These are phyloP conservation scores for Betta splendens DNA, from an alignment of 2,797 vertebrate genomes.

Conservation along the genomic window DNA sequence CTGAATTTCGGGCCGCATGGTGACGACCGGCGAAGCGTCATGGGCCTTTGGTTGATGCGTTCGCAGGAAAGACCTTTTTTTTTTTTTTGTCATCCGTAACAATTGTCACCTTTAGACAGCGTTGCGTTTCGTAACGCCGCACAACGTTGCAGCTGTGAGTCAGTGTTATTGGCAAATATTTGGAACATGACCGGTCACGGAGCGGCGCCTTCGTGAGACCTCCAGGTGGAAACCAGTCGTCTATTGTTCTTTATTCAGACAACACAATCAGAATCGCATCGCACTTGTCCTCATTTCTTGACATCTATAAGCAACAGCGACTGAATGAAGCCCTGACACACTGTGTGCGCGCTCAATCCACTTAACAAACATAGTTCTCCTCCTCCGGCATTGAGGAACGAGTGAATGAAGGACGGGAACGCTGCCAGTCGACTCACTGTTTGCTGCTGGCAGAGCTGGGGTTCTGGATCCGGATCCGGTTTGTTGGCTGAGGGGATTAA, in stretches of 20 bases:
- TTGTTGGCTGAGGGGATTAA: slow-evolving; percentile 54
- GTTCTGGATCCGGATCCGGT: slow-evolving; percentile 36
- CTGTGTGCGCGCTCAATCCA: slow-evolving; percentile 27
- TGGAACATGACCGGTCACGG: slow-evolving; percentile 10
- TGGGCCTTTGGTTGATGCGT: too few relatives aligned
- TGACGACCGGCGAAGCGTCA: too few relatives aligned
- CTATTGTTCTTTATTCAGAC: slow-evolving; percentile 30
- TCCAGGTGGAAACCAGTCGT: neutral
- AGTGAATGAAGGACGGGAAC: slow-evolving; percentile 23
- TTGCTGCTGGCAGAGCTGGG: slow-evolving; percentile 28
- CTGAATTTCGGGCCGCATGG: too few relatives aligned
- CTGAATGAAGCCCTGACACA: slow-evolving; percentile 28
- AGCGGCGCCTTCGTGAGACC: slow-evolving; percentile 8
- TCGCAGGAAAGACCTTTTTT: slow-evolving; percentile 10
- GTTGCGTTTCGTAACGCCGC: too few relatives aligned
- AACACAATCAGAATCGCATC: slow-evolving; percentile 39
- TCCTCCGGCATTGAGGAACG: slow-evolving; percentile 24
- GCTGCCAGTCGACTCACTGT: slow-evolving; percentile 4
- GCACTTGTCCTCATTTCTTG: slow-evolving; percentile 11
- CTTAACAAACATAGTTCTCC: slow-evolving; percentile 21
- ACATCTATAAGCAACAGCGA: too few relatives aligned
- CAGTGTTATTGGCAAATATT: slow-evolving; percentile 25
- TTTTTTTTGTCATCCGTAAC: slow-evolving; percentile 3
- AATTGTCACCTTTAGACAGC: slow-evolving; percentile 1
- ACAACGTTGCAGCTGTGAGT: slow-evolving; percentile 25